phyloP scores from a whole-genome alignment of 2,113 vertebrate species.

The Electrona antarctica region DNA sequence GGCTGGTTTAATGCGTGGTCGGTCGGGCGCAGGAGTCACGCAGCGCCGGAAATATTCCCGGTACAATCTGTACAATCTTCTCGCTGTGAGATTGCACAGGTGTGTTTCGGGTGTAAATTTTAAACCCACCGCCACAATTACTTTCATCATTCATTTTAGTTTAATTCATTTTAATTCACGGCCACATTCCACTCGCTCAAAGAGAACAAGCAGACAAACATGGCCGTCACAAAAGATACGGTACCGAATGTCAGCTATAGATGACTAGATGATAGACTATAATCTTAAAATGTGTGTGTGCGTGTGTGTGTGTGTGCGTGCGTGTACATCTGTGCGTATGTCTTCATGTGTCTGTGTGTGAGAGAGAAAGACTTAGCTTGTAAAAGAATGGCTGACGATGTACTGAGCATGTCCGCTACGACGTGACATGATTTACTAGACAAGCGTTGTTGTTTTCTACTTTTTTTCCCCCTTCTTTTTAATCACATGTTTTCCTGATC shows the following conservation, averaged over 20 bases:
- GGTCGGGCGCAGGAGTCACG: too few species aligned
- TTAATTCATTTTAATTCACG: too few species aligned
- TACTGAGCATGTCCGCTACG: conserved; percentile 57
- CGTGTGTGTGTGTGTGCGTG: too few species aligned
- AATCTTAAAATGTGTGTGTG: conserved; percentile 37
- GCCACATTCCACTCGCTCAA: conserved; percentile 17
- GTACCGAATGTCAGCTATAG: conserved; percentile 42
- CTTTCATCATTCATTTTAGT: too few species aligned
- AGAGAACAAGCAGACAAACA: background rate
- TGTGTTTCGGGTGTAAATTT: conserved; percentile 1
- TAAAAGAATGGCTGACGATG: conserved; percentile 38
- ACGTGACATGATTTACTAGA: conserved; percentile 41
- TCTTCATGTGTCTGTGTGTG: background rate
- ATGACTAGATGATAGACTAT: too few species aligned
- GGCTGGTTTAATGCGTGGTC: too few species aligned
- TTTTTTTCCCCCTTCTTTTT: conserved; percentile 34
- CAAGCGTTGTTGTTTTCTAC: conserved; percentile 15
- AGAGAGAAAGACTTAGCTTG: conserved; percentile 19
- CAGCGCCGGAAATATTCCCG: too few species aligned
- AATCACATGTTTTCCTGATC: conserved; percentile 39
- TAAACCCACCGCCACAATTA: conserved; percentile 29
- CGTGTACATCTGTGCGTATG: too few species aligned
- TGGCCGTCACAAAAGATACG: conserved; percentile 30
- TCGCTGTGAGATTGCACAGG: too few species aligned
- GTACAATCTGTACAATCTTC: too few species aligned